Percentiles rank a stretch among this genome's conserved stretches.
Conservation (phyloP, 2,888 invertebrate species). For the Diarsia brunnea region DNA sequence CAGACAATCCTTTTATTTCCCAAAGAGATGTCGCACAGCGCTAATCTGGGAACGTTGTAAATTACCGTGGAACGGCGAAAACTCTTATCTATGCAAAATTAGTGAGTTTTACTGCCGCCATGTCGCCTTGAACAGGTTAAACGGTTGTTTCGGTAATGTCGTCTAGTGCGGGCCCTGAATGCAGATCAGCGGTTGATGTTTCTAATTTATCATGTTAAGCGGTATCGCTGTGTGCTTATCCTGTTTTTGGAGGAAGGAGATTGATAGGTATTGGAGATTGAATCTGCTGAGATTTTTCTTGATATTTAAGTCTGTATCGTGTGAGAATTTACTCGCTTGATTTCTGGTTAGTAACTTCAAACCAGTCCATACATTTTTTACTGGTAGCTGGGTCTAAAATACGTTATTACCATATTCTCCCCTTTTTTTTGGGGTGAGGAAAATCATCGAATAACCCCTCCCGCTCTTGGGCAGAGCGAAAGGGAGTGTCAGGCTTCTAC, state of each 20-base stretch:
- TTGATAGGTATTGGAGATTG: slow-evolving; percentile 9
- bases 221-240: slow-evolving; percentile 28
- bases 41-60: slow-evolving; percentile 73
- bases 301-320: not conserved
- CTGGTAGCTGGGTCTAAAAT: not conserved
- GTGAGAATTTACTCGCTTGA: not conserved
- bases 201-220: slow-evolving; percentile 59
- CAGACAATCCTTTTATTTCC: slow-evolving; percentile 66
- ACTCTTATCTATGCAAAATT: slow-evolving; percentile 78
- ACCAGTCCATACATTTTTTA: not conserved
- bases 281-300: not conserved
- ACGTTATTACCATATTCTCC: not conserved
- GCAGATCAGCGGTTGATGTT: slow-evolving; percentile 54
- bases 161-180: slow-evolving; percentile 52
- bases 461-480: too few species aligned
- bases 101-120: slow-evolving; percentile 69
- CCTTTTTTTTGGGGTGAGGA: too few species aligned
- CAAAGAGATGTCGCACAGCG: slow-evolving; percentile 52
- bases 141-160: slow-evolving; percentile 62
- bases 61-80: slow-evolving; percentile 68
- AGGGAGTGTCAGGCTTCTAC: too few species aligned
- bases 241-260: not conserved
- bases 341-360: not conserved
- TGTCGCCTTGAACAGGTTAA: slow-evolving; percentile 66
- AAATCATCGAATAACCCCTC: too few species aligned